Base-by-base conservation (phyloP, 1,140 invertebrate genomes). In the Ceratosolen solmsi region DNA sequence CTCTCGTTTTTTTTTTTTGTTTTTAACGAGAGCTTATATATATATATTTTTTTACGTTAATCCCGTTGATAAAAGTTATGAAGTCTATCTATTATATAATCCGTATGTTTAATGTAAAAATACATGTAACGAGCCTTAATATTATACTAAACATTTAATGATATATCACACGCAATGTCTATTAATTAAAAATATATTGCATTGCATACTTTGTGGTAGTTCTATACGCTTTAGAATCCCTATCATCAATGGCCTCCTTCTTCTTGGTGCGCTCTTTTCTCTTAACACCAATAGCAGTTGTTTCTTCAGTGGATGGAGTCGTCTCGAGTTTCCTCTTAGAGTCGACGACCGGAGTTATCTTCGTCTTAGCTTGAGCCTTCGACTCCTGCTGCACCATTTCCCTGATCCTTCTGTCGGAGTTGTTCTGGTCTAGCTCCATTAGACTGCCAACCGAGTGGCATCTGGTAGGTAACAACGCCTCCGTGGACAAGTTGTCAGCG, bases 371-470 rank as follows among this genome's bases (percentile, higher is more conserved):
- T 17, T 38, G 22, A 11, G 41, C 0, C 8, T 30, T 54, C 0
- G 27, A 1, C 68, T 88, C 88, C 86, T 92, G 91, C 91, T 94
- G 93, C 68, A 93, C 92, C 84, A 95, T 92, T 84, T 95, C 94
- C 77, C 94, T 91, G 83, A 95, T 95, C 86, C 94, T 93, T 85
- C 93, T 92, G 75, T 94, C 94, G 9, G 93, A 94, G 84, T 90
- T 92, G 25, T 77, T 83, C 84, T 85, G 89, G 80, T 93, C 92
- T 0, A 95, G 89, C 75, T 95, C 94, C 89, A 94, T 94, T 77
- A 95, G 91, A 84, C 94, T 95, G 22, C 94, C 94, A 25, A 94
- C 93, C 0, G 94, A 95, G 84, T 94, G 94, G 65, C 94, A 95
- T 63, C 94, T 89, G 15, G 92, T 90, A 17, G 93, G 93, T n/a